phyloP scores from a whole-genome alignment of 2,113 vertebrate species.

The Indicator maculatus region DNA sequence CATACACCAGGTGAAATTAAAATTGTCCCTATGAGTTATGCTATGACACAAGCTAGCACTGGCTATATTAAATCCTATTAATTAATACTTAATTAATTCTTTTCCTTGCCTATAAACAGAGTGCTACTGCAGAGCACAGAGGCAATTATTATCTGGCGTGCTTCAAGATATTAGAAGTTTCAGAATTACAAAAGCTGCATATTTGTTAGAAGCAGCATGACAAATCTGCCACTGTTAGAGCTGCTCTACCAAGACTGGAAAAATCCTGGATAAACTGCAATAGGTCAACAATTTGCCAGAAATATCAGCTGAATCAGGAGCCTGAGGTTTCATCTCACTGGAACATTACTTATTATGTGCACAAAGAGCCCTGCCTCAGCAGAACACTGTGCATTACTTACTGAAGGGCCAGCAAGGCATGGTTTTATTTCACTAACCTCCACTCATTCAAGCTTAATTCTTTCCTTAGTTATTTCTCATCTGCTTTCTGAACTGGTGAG shows the following conservation, averaged over 20 bases:
- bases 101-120: slow-evolving; percentile 24
- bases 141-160: background rate
- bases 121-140: background rate
- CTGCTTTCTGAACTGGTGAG: background rate
- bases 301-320: slow-evolving; percentile 64
- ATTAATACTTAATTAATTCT: slow-evolving; percentile 36
- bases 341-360: slow-evolving; percentile 2
- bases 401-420: background rate
- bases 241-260: slow-evolving; percentile 30
- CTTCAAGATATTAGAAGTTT: background rate
- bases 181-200: background rate
- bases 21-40: slow-evolving; percentile 32
- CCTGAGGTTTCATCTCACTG: slow-evolving; percentile 36
- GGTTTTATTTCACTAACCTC: background rate
- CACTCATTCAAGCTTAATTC: background rate
- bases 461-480: background rate
- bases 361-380: slow-evolving; percentile 43
- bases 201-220: slow-evolving; percentile 40
- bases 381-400: background rate
- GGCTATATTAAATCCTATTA: slow-evolving; percentile 17
- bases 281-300: slow-evolving; percentile 61
- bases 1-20: slow-evolving; percentile 23
- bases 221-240: slow-evolving; percentile 29
- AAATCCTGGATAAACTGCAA: slow-evolving; percentile 38
- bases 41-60: background rate